These are phyloP conservation scores for Sarcophaga peregrina DNA, from an alignment of 1,140 invertebrate species.

Conservation along the genomic window DNA sequence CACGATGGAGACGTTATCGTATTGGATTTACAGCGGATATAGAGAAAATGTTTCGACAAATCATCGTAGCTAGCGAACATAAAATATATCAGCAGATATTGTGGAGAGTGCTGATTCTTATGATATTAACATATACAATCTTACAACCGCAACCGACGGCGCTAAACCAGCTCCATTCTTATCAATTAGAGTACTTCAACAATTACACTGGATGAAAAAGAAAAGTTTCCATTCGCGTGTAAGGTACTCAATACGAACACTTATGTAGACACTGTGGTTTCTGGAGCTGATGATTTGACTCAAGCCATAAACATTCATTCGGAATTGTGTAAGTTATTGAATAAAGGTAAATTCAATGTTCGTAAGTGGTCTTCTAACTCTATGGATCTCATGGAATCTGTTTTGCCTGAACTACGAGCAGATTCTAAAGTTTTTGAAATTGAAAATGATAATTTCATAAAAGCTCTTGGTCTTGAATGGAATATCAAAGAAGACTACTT, in stretches of 20 bases:
- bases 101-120: neutral
- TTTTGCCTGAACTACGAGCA: neutral
- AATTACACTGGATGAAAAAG: conserved; percentile 54
- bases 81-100: conserved; percentile 35
- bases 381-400: neutral
- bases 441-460: neutral
- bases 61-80: too few relatives aligned
- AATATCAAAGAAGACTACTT: conserved; percentile 17
- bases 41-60: conserved; percentile 36
- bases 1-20: neutral
- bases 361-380: conserved; percentile 53
- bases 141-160: conserved; percentile 60
- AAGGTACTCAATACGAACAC: conserved; percentile 54
- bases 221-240: conserved; percentile 51
- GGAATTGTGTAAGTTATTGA: conserved; percentile 48
- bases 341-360: conserved; percentile 49
- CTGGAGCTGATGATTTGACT: conserved; percentile 52
- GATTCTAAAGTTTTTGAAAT: neutral
- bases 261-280: conserved; percentile 67
- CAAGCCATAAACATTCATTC: conserved; percentile 51
- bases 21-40: conserved; percentile 2
- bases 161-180: conserved; percentile 52
- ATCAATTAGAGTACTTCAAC: conserved; percentile 53
- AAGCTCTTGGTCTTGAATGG: conserved; percentile 28
- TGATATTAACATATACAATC: conserved; percentile 50